Base-by-base conservation (phyloP, 1,140 invertebrate genomes). In the Trichogramma pretiosum region DNA sequence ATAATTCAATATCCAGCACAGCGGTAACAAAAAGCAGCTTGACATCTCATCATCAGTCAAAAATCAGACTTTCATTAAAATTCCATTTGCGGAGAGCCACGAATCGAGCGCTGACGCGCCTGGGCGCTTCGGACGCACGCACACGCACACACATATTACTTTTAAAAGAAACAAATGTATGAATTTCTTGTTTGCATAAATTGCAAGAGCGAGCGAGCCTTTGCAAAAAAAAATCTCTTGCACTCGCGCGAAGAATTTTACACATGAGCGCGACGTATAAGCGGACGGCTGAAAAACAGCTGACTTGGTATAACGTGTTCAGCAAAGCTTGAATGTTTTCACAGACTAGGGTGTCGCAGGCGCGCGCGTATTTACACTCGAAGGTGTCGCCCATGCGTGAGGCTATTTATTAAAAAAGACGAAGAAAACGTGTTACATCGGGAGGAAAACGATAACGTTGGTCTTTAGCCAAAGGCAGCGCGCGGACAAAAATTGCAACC, bases 371-470 rank as follows among this genome's bases (percentile, higher is more conserved):
- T n/a, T n/a, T n/a, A n/a, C n/a, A n/a, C n/a, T n/a, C n/a, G n/a
- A n/a, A n/a, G n/a, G n/a, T n/a, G n/a, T n/a, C n/a, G n/a, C n/a
- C n/a, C 55, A 57, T 14, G 50, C 48, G 52, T 51, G 54, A 57
- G n/a, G 56, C 60, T 65, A 64, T 65, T 65, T 60, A 60, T 66
- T 61, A 63, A 66, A 64, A 67, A 64, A 56, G 54, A 48, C 47
- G 55, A 55, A 53, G 52, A 7, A 56, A 58, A 59, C 64, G 65
- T 65, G 68, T 57, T 64, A 69, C 64, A 63, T 72, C 61, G 62
- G 60, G 62, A 65, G 69, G 69, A 72, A 70, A 72, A 65, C 61
- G 69, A 70, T 72, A 72, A 72, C 64, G 55, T 51, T 40, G 56
- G 54, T 42, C 39, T 24, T 24, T 41, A 38, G 9, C 5, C 21